Base-by-base conservation (phyloP, 2,113 vertebrate species). In the Cepphus grylle region DNA sequence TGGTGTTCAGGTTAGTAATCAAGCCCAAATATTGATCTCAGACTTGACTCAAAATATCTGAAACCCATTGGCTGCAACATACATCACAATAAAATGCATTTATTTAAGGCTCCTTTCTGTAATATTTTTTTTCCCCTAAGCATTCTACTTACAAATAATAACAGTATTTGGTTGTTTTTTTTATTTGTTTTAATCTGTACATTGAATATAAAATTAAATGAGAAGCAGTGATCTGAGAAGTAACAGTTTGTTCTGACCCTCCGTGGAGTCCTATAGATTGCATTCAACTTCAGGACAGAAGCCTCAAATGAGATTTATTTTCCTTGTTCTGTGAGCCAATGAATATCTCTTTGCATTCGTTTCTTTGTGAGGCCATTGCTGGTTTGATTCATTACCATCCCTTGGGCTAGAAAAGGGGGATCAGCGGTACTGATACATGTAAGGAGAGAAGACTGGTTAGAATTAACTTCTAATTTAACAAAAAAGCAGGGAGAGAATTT, bases 401-500 rank as follows among this genome's bases (percentile, higher is more conserved):
- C 88, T 92, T 58, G 8, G 43, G 50, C 55, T 94, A 52, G 81
- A 62, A 55, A 36, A 55, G 21, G 55, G 40, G 12, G 36, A 62
- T 87, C 9, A 22, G 47, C 21, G 36, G 49, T 52, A 74, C 32
- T 85, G 61, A 36, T 58, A 83, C 23, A 6, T 52, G 8, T 67
- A 79, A 93, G 50, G 47, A 88, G 55, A 79, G 30, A 49, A 18
- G 32, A 70, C 45, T 90, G 4, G 25, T n/a, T 80, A 73, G 86
- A 38, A 82, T 97, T 93, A 88, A 81, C 9, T 92, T 96, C 55
- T 88, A 91, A 86, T 96, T 91, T 94, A 72, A 82, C 62, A 71
- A 55, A 86, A 34, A 85, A 95, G 21, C 61, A 43, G 55, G n/a
- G 63, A 19, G 71, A 50, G 21, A 43, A 38, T 27, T 90, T 70